These are phyloP conservation scores for Lepus oiostolus DNA, from an alignment of 2,797 vertebrate genomes.

Conservation along the genomic window DNA sequence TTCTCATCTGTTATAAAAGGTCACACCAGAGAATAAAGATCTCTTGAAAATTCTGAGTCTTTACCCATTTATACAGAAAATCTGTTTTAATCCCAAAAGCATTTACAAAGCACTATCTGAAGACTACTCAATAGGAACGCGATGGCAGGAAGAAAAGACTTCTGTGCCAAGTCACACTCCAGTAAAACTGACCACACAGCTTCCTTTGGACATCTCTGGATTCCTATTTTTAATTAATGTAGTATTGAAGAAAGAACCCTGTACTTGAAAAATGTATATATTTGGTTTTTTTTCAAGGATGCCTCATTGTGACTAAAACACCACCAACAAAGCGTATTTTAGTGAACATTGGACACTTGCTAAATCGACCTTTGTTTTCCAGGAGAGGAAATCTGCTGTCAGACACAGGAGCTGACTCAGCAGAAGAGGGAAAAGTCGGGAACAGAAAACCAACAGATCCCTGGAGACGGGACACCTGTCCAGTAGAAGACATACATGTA, in stretches of 20 bases:
- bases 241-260: constrained; percentile 24
- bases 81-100: constrained; percentile 36
- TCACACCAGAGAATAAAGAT: constrained; percentile 57
- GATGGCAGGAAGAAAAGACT: constrained; percentile 43
- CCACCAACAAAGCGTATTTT: constrained; percentile 39
- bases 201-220: not conserved
- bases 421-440: not conserved
- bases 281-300: constrained; percentile 5
- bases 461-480: not conserved
- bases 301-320: constrained; percentile 61
- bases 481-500: constrained; percentile 46
- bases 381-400: constrained; percentile 63
- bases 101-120: constrained; percentile 48
- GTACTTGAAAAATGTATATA: constrained; percentile 46
- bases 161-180: constrained; percentile 32
- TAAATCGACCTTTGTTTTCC: constrained; percentile 80
- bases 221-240: constrained; percentile 52
- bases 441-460: constrained; percentile 28
- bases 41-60: constrained; percentile 40
- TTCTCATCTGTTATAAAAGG: constrained; percentile 45
- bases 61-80: not conserved
- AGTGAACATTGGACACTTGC: constrained; percentile 44
- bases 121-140: not conserved
- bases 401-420: constrained; percentile 68
- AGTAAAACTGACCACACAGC: constrained; percentile 50